A percentile compares a stretch with the other conserved stretches of the same genome.
Evolutionary conservation across 2,113 vertebrate species (phyloP).

Genomic region (Xenopus laevis): DNA sequence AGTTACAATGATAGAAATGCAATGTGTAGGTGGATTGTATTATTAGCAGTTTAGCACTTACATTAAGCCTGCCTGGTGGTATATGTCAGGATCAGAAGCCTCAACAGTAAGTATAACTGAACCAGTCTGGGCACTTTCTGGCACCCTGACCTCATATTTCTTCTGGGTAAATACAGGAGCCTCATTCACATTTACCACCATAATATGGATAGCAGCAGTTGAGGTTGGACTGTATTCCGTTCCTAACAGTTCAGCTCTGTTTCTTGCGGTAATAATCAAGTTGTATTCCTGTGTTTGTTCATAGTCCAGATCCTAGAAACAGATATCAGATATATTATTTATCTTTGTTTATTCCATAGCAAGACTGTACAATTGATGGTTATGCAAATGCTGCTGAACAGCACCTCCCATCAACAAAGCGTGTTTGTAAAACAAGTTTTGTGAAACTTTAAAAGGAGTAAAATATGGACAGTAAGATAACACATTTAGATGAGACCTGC

Average conservation of each 20-base stretch:
- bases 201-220: constrained; percentile 67
- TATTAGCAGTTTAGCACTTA: constrained; percentile 25
- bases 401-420: too few relatives aligned
- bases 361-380: too few relatives aligned
- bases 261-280: constrained; percentile 66
- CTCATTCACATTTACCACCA: constrained; percentile 69
- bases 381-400: too few relatives aligned
- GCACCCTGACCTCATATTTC: constrained; percentile 68
- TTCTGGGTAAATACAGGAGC: constrained; percentile 66
- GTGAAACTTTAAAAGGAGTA: too few relatives aligned
- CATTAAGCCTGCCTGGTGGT: background rate
- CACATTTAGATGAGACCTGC: too few relatives aligned
- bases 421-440: too few relatives aligned
- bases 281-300: constrained; percentile 71
- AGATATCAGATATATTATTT: background rate
- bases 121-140: constrained; percentile 66
- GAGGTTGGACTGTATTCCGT: constrained; percentile 68
- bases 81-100: constrained; percentile 65
- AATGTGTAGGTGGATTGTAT: background rate
- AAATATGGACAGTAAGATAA: too few relatives aligned
- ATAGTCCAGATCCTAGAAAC: constrained; percentile 67
- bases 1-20: too few relatives aligned
- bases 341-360: too few relatives aligned
- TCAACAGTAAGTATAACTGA: constrained; percentile 68
- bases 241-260: constrained; percentile 65